Percentiles rank a stretch among this genome's conserved stretches.
Evolutionary conservation across 2,113 vertebrate genomes (phyloP).

Genomic region (Oriolus oriolus): DNA sequence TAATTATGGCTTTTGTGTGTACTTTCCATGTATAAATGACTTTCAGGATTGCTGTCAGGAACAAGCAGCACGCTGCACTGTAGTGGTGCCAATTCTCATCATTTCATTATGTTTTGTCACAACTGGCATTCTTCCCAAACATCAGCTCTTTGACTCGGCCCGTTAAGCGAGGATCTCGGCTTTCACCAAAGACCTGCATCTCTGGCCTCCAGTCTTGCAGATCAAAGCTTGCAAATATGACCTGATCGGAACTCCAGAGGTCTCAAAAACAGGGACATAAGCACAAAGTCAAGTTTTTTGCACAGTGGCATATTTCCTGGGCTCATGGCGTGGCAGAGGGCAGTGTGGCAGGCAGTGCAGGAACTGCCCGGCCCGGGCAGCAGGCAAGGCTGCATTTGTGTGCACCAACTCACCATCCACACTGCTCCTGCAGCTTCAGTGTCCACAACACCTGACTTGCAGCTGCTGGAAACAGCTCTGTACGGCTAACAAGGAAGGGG

Average conservation of each 20-base stretch:
- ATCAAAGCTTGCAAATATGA: neutral
- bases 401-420: neutral
- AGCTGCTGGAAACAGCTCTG: neutral
- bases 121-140: neutral
- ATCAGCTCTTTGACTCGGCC: neutral
- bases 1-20: neutral
- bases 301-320: neutral
- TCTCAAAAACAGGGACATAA: neutral
- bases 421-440: neutral
- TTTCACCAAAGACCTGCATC: neutral
- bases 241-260: neutral
- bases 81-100: neutral
- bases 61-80: neutral
- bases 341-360: accelerated
- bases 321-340: neutral
- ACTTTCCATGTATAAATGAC: neutral
- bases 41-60: slow-evolving; percentile 14
- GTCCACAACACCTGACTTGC: neutral
- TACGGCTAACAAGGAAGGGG: accelerated
- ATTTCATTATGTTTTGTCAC: neutral
- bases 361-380: accelerated
- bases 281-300: neutral
- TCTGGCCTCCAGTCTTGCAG: neutral
- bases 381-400: accelerated
- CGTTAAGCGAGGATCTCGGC: accelerated